phyloP scores from a whole-genome alignment of 2,888 invertebrate species.

The Cheilosia urbana region DNA sequence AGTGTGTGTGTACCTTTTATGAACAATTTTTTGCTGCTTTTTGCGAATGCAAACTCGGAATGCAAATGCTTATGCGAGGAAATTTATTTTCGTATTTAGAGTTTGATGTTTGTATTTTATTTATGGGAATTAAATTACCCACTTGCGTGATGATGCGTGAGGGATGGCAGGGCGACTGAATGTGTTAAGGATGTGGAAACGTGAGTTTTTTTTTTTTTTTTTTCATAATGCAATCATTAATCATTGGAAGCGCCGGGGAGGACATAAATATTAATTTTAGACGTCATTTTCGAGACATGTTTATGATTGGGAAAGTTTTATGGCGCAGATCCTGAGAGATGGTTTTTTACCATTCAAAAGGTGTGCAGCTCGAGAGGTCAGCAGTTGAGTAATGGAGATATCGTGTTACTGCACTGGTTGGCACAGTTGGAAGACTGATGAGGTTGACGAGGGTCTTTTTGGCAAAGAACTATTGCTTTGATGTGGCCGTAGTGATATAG shows the following conservation, averaged over 20 bases:
- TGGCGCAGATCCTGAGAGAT: neutral
- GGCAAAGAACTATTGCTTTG: too few species aligned
- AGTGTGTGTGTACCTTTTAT: slow-evolving; percentile 15
- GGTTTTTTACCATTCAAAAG: slow-evolving; percentile 3
- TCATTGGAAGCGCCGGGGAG: slow-evolving; percentile 59
- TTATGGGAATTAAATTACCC: slow-evolving; percentile 59
- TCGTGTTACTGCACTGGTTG: neutral
- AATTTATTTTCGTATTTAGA: slow-evolving; percentile 51
- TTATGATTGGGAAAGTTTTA: slow-evolving; percentile 20
- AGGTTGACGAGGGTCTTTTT: too few species aligned
- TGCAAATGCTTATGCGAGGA: slow-evolving; percentile 42
- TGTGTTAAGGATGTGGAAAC: slow-evolving; percentile 65
- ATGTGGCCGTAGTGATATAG: too few species aligned
- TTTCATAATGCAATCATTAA: slow-evolving; percentile 47
- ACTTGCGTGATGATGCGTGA: slow-evolving; percentile 1
- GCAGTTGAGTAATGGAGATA: slow-evolving; percentile 22
- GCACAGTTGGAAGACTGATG: too few species aligned
- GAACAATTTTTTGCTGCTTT: neutral
- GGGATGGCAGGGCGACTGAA: slow-evolving; percentile 28
- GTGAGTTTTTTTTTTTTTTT: slow-evolving; percentile 31
- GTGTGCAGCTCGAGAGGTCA: slow-evolving; percentile 4
- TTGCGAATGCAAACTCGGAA: slow-evolving; percentile 35
- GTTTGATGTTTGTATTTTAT: slow-evolving; percentile 52
- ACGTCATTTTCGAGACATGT: slow-evolving; percentile 37
- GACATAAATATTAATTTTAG: slow-evolving; percentile 55